Percentiles rank a stretch among this genome's conserved stretches.
These are phyloP conservation scores for Acropora tenuis DNA, from an alignment of 64 coral and sea anemone genomes.

Conservation along the genomic window DNA sequence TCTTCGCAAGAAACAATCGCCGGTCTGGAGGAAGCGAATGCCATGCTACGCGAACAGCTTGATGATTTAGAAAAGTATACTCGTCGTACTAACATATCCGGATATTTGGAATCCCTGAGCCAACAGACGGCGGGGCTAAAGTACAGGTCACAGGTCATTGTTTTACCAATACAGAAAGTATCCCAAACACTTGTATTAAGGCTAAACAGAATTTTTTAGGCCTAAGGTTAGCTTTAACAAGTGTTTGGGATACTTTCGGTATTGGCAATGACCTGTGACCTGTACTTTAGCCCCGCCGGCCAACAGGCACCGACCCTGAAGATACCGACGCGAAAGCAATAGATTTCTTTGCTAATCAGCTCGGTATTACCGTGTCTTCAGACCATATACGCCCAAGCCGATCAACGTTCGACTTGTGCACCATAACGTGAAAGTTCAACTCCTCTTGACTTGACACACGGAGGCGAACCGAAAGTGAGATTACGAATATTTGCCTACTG, in stretches of 20 bases:
- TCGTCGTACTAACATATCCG: conserved; percentile 43
- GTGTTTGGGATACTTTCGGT: too few relatives aligned
- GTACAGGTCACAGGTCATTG: too few relatives aligned
- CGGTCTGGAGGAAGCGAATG: conserved; percentile 36
- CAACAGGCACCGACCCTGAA: conserved; percentile 42
- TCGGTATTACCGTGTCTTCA: conserved; percentile 43
- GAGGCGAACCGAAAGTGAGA: too few relatives aligned
- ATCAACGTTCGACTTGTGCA: conserved; percentile 45
- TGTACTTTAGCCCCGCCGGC: too few relatives aligned
- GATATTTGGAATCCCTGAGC: conserved; percentile 39
- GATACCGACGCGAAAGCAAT: conserved; percentile 27
- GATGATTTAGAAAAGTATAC: conserved; percentile 42
- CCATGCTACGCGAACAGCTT: conserved; percentile 16
- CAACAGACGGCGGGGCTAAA: not conserved
- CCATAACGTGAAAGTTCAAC: conserved; percentile 46
- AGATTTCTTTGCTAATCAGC: conserved; percentile 37
- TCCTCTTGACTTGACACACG: not conserved
- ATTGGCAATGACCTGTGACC: too few relatives aligned
- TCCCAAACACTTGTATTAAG: too few relatives aligned
- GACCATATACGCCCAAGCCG: conserved; percentile 37
- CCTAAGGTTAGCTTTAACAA: too few relatives aligned
- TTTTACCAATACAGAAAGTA: too few relatives aligned
- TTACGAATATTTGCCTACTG: too few relatives aligned
- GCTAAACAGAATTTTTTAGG: too few relatives aligned
- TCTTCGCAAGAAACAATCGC: conserved; percentile 46